Base-by-base conservation (phyloP, 2,113 vertebrate genomes). In the Bagarius yarrelli region DNA sequence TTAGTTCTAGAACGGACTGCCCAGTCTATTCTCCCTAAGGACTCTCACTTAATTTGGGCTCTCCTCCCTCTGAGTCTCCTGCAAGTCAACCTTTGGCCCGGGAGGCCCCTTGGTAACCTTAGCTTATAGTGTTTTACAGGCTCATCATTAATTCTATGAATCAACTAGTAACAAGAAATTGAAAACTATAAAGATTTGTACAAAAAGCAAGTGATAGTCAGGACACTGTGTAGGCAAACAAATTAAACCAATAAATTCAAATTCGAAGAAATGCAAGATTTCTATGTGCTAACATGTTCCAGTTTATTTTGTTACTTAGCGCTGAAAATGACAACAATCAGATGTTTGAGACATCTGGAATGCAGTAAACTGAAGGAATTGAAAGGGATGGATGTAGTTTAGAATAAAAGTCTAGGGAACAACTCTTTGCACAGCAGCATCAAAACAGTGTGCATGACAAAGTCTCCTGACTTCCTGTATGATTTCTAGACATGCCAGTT, bases 131-230 rank as follows among this genome's bases (percentile, higher is more conserved):
- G 87, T 93, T 95, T 94, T 93, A 93, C 91, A 92, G 87, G 87
- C 91, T 90, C 88, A 90, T 92, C 83, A 92, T 95, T 94, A 92
- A 93, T 91, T 88, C 89, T 89, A 90, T 92, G 92, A 94, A 92
- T 91, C 89, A 92, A 92, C 91, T 92, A 84, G 91, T 94, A 95
- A 95, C 94, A 93, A 94, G 91, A 87, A 91, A 84, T 88, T 91
- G 86, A 86, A 88, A 21, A 36, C 32, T 88, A 90, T 88, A 76
- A 47, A 78, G 84, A 88, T 85, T 90, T 90, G 91, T 92, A 92
- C 84, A 87, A 81, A 57, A 86, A 53, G 86, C 34, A 19, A 84
- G 57, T 12, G 60, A 69, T 8, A 44, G 27, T 61, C 57, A 71
- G 21, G 47, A 74, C 47, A 30, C 18, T 27, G 40, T 64, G 40